phyloP scores from a whole-genome alignment of 1,140 invertebrate species.

The Zaprionus kolodkinae region DNA sequence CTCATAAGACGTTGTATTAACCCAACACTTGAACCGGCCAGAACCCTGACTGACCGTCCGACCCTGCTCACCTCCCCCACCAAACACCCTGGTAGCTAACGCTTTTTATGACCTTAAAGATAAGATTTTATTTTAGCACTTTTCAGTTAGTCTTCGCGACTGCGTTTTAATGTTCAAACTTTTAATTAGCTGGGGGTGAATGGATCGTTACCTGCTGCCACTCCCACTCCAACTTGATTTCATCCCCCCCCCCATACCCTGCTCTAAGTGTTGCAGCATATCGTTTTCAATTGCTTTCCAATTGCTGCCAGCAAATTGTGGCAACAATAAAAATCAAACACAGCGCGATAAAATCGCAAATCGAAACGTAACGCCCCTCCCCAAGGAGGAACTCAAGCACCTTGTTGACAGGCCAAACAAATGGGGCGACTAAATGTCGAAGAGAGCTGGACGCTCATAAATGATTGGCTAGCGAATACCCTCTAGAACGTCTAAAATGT shows the following conservation, averaged over 20 bases:
- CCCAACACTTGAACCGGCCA: constrained; percentile 51
- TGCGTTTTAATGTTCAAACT: constrained; percentile 60
- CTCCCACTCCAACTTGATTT: background rate
- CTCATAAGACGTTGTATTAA: constrained; percentile 63
- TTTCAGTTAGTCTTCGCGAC: background rate
- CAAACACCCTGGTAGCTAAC: background rate
- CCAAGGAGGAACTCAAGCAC: background rate
- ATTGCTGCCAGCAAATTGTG: constrained; percentile 59
- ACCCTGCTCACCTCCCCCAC: background rate
- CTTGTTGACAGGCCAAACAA: constrained; percentile 48
- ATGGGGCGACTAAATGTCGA: constrained; percentile 13
- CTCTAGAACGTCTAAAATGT: background rate
- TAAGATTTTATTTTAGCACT: constrained; percentile 41
- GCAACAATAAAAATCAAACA: constrained; percentile 60
- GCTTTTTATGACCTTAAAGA: constrained; percentile 65
- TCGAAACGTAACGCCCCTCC: constrained; percentile 42
- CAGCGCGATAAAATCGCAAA: constrained; percentile 58
- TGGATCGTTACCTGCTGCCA: background rate
- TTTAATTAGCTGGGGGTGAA: constrained; percentile 65
- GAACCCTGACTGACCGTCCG: constrained; percentile 27
- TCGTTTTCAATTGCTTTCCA: constrained; percentile 52
- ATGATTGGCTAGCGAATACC: constrained; percentile 10
- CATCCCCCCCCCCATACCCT: too few species aligned
- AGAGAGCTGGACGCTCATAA: background rate
- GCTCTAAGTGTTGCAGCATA: constrained; percentile 18